Conservation (phyloP, 2,797 vertebrate genomes). For the Pseudopleuronectes americanus region DNA sequence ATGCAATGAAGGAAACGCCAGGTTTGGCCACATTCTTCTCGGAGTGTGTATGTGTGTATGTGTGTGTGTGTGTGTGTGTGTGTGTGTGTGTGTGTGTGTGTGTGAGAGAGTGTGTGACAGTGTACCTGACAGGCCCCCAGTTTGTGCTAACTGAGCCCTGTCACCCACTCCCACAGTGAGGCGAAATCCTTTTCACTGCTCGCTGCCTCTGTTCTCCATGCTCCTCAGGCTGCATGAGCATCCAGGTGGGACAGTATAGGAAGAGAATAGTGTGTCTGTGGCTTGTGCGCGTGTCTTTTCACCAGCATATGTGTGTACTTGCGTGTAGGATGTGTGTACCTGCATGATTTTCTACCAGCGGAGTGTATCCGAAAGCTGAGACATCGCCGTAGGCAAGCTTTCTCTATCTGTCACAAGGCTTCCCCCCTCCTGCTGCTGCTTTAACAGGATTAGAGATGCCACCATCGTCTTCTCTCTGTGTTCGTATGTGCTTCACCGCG, state of each 20-base stretch:
- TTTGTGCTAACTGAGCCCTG: constrained; percentile 60
- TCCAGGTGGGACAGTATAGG: constrained; percentile 66
- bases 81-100: not conserved
- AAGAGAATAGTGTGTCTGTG: constrained; percentile 39
- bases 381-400: constrained; percentile 58
- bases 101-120: constrained; percentile 17
- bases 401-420: constrained; percentile 52
- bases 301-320: not conserved
- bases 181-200: constrained; percentile 73
- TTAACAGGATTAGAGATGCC: constrained; percentile 62
- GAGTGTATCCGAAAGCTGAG: constrained; percentile 64
- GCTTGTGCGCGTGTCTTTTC: constrained; percentile 15
- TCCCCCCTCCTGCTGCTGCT: constrained; percentile 57
- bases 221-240: constrained; percentile 58
- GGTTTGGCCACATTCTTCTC: constrained; percentile 8
- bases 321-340: constrained; percentile 1
- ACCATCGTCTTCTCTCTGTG: constrained; percentile 39
- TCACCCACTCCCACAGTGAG: constrained; percentile 71
- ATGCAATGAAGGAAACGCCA: not conserved
- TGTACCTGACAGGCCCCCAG: constrained; percentile 45
- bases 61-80: not conserved
- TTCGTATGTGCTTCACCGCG: constrained; percentile 48
- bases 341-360: constrained; percentile 46
- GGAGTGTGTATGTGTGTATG: not conserved
- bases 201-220: constrained; percentile 60